Evolutionary conservation across 2,797 vertebrate species (phyloP).

Genomic region (Pelodytes ibericus): DNA sequence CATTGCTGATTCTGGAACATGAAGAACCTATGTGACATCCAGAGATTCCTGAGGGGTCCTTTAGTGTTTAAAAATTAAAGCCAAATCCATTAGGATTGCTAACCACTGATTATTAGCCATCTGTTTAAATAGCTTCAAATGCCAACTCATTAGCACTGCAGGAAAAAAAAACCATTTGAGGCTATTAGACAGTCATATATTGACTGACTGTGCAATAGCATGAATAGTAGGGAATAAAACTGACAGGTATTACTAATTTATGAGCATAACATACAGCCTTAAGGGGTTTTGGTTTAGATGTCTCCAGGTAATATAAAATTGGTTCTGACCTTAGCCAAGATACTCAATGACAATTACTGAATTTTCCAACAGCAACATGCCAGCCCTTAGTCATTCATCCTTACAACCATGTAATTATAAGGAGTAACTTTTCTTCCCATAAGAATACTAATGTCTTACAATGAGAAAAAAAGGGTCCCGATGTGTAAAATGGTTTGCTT

Average conservation of each 20-base stretch:
- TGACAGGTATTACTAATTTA: constrained; percentile 44
- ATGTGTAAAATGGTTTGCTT: too few relatives aligned
- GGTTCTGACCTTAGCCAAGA: constrained; percentile 33
- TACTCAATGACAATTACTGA: background rate
- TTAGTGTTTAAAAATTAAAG: constrained; percentile 51
- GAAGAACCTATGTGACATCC: constrained; percentile 23
- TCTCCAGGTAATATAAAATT: constrained; percentile 18
- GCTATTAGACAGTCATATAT: constrained; percentile 25
- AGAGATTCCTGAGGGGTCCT: constrained; percentile 32
- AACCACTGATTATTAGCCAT: constrained; percentile 53
- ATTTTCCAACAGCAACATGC: background rate
- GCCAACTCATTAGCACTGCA: constrained; percentile 44
- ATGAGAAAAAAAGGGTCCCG: too few relatives aligned
- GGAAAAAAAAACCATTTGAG: constrained; percentile 20
- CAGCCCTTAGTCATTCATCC: background rate
- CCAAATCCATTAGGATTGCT: constrained; percentile 44
- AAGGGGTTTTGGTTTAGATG: constrained; percentile 2
- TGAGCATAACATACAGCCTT: constrained; percentile 35
- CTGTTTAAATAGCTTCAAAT: constrained; percentile 53
- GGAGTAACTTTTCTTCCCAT: too few relatives aligned
- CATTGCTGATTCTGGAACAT: constrained; percentile 24
- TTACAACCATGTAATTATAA: background rate
- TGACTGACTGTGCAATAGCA: constrained; percentile 10
- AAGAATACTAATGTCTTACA: too few relatives aligned
- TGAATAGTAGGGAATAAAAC: constrained; percentile 37